These are phyloP conservation scores for Ormyrus rosae DNA, from an alignment of 2,888 invertebrate genomes.

Conservation along the genomic window DNA sequence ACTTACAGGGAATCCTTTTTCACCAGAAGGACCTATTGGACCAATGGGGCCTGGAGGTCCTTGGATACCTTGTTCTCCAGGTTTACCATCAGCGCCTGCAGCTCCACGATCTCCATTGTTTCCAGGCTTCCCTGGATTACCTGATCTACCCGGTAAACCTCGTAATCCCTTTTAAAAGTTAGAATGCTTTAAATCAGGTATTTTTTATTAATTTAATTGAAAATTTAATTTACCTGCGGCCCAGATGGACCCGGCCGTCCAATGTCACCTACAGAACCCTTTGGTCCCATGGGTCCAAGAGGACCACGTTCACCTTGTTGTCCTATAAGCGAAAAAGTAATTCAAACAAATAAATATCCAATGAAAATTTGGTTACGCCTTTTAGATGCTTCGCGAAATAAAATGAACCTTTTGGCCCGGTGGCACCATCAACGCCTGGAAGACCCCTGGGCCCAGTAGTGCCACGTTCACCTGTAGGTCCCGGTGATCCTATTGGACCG, in stretches of 20 bases:
- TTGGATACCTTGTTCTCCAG: slow-evolving; percentile 86
- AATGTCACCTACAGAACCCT: slow-evolving; percentile 81
- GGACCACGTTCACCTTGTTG: slow-evolving; percentile 82
- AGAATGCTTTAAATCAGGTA: not conserved
- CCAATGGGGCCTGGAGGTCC: slow-evolving; percentile 89
- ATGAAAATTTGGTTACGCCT: not conserved
- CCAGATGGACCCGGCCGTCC: slow-evolving; percentile 81
- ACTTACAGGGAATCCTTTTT: slow-evolving; percentile 84
- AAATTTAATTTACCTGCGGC: slow-evolving; percentile 67
- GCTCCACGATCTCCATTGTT: slow-evolving; percentile 86
- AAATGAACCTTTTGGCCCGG: slow-evolving; percentile 82
- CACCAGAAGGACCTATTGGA: slow-evolving; percentile 86
- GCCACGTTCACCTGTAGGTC: slow-evolving; percentile 86
- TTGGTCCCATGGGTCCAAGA: slow-evolving; percentile 76
- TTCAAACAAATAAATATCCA: not conserved
- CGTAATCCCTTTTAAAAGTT: slow-evolving; percentile 80
- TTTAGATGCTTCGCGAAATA: not conserved
- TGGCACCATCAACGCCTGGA: slow-evolving; percentile 86
- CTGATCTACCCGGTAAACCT: slow-evolving; percentile 82
- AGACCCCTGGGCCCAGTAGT: slow-evolving; percentile 81
- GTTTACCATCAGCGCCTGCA: slow-evolving; percentile 82
- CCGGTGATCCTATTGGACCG: slow-evolving; percentile 85
- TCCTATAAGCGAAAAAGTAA: slow-evolving; percentile 2
- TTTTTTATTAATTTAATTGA: not conserved
- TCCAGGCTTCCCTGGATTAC: slow-evolving; percentile 85